These are phyloP conservation scores for Antheraea yamamai DNA, from an alignment of 2,888 invertebrate species.

Conservation along the genomic window DNA sequence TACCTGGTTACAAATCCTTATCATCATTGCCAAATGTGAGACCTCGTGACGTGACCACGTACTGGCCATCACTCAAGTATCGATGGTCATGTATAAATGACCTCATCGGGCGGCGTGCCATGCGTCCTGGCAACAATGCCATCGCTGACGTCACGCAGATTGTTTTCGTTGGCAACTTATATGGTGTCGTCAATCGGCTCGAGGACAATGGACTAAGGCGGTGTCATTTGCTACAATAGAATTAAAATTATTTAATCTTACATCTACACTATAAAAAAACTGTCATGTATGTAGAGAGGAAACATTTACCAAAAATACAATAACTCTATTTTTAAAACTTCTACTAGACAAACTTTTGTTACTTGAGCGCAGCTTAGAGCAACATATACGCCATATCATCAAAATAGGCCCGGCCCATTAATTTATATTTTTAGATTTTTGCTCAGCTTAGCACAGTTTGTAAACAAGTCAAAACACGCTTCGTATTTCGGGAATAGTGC, in stretches of 20 bases:
- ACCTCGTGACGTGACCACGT: slow-evolving; percentile 50
- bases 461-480: too few species aligned
- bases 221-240: not conserved
- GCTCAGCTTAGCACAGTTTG: too few species aligned
- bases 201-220: not conserved
- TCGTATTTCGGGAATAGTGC: too few species aligned
- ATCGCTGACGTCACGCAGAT: slow-evolving; percentile 49
- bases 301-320: too few species aligned
- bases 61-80: slow-evolving; percentile 55
- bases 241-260: not conserved
- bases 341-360: too few species aligned
- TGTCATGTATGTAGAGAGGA: too few species aligned
- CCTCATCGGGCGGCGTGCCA: slow-evolving; percentile 48
- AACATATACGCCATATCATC: too few species aligned
- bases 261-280: too few species aligned
- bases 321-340: too few species aligned
- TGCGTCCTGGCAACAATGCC: slow-evolving; percentile 45
- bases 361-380: too few species aligned
- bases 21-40: slow-evolving; percentile 40
- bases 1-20: slow-evolving; percentile 33
- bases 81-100: slow-evolving; percentile 53
- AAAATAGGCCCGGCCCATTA: too few species aligned
- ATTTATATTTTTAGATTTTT: too few species aligned
- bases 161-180: slow-evolving; percentile 31
- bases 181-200: slow-evolving; percentile 21